These are phyloP conservation scores for Metopia argyrocephala DNA, from an alignment of 2,888 invertebrate genomes.

Conservation along the genomic window DNA sequence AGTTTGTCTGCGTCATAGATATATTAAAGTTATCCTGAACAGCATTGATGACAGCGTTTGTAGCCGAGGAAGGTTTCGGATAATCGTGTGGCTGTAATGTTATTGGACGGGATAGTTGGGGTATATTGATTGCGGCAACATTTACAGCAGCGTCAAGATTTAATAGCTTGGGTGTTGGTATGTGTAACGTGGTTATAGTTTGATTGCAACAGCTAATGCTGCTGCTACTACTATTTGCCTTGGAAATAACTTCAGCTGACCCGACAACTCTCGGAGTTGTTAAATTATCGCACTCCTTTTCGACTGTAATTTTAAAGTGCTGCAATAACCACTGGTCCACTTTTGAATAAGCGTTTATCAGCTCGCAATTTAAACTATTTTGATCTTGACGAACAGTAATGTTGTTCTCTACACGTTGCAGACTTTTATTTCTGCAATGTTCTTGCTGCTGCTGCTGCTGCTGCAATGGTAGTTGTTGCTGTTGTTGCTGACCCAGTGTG, in stretches of 20 bases:
- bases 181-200: slow-evolving; percentile 40
- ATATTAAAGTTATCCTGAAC: neutral
- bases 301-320: slow-evolving; percentile 81
- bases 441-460: slow-evolving; percentile 38
- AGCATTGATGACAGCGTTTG: slow-evolving; percentile 17
- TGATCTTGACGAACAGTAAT: neutral
- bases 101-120: slow-evolving; percentile 6
- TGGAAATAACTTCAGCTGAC: neutral
- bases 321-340: slow-evolving; percentile 86
- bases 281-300: slow-evolving; percentile 82
- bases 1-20: slow-evolving; percentile 60
- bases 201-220: neutral
- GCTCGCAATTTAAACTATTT: slow-evolving; percentile 41
- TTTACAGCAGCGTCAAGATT: slow-evolving; percentile 62
- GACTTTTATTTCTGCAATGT: neutral
- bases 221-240: neutral
- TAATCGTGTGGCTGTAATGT: slow-evolving; percentile 55
- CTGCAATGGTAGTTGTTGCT: slow-evolving; percentile 61
- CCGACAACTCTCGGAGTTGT: slow-evolving; percentile 78
- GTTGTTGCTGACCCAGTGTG: slow-evolving; percentile 68
- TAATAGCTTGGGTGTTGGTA: slow-evolving; percentile 63
- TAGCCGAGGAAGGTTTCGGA: slow-evolving; percentile 69
- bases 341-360: slow-evolving; percentile 63
- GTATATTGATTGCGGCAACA: slow-evolving; percentile 16
- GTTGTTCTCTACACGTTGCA: slow-evolving; percentile 7